Conservation (phyloP, 2,888 invertebrate genomes). For the Pantelozetes paolii region DNA sequence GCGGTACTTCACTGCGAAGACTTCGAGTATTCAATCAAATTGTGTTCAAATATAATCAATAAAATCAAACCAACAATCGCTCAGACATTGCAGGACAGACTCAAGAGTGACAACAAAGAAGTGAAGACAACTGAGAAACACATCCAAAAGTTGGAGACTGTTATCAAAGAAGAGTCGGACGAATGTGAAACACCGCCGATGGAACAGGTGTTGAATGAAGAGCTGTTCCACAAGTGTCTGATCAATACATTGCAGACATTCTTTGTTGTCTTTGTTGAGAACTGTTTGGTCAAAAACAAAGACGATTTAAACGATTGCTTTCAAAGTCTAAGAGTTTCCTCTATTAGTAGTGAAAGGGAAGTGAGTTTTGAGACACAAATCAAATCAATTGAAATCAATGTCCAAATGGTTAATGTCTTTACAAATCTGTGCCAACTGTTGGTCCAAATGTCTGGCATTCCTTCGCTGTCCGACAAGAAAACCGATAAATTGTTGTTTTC, state of each 20-base stretch:
- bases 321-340: conserved; percentile 3
- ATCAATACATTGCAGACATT: conserved; percentile 35
- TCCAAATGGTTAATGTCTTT: conserved; percentile 31
- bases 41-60: conserved; percentile 33
- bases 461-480: conserved; percentile 8
- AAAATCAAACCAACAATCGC: conserved; percentile 39
- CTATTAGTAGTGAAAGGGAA: conserved; percentile 15
- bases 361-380: conserved; percentile 21
- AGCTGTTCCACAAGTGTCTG: conserved; percentile 20
- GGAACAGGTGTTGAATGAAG: neutral
- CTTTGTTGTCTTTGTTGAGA: conserved; percentile 39
- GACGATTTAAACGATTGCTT: conserved; percentile 2
- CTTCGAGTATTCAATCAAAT: conserved; percentile 33
- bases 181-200: neutral
- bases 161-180: conserved; percentile 39
- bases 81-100: conserved; percentile 32
- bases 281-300: conserved; percentile 31
- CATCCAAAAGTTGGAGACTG: neutral
- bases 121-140: neutral
- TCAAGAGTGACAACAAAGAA: conserved; percentile 16
- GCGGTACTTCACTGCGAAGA: conserved; percentile 17
- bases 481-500: conserved; percentile 22
- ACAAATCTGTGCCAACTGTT: conserved; percentile 37
- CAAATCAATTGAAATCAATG: conserved; percentile 10
- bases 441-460: conserved; percentile 30